A percentile compares a stretch with the other conserved stretches of the same genome.
Evolutionary conservation across 2,797 vertebrate genomes (phyloP).

Genomic region (Chiloscyllium punctatum): DNA sequence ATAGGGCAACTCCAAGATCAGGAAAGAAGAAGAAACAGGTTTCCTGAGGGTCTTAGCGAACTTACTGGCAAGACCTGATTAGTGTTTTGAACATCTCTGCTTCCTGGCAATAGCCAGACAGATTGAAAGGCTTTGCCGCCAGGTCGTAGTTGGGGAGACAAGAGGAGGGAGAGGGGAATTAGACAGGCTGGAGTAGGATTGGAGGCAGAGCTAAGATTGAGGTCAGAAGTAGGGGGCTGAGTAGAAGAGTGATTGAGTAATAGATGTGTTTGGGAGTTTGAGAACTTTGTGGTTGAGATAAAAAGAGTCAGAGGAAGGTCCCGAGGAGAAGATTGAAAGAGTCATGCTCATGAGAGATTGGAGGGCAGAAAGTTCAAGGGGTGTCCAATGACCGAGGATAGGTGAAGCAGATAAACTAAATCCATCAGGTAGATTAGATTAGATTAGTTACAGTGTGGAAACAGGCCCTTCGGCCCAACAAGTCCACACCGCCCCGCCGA

Average conservation of each 20-base stretch:
- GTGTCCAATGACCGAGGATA: neutral
- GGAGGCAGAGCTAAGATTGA: neutral
- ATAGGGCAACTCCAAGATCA: neutral
- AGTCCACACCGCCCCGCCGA: no score
- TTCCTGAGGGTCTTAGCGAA: neutral
- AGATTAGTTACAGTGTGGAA: no score
- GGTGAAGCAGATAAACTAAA: neutral
- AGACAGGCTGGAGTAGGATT: neutral
- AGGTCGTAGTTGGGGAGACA: neutral
- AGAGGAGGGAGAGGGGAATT: neutral
- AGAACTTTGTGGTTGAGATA: neutral
- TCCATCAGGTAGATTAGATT: no score
- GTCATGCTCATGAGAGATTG: neutral
- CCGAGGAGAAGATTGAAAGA: neutral
- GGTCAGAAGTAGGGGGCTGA: no score
- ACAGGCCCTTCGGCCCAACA: no score
- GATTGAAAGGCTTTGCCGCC: neutral
- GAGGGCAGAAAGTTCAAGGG: neutral
- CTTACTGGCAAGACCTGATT: neutral
- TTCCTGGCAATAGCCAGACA: neutral
- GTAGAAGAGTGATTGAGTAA: no score
- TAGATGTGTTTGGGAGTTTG: no score
- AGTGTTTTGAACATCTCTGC: neutral
- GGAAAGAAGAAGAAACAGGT: neutral
- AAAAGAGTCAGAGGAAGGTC: neutral